Evolutionary conservation across 2,888 invertebrate genomes (phyloP), one percentile per base, ranked within the genome.

Genomic region (Amiota minor): DNA sequence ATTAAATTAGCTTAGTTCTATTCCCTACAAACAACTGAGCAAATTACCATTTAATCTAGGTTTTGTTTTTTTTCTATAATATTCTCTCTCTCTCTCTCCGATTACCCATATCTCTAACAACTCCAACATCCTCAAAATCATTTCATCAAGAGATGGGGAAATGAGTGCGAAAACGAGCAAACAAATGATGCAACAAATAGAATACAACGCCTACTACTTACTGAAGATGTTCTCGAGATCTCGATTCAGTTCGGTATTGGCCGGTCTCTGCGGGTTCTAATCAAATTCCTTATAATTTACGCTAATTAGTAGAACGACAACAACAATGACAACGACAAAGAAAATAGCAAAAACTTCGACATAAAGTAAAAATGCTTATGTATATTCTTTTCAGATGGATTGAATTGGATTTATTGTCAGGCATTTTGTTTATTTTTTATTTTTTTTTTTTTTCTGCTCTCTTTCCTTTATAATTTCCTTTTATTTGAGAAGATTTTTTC

Each of bases 271-370:
- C 20, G 12, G 18, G 12, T 12, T 59, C 20, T 59, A 59, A 59
- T 59, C 59, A 59, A 59, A 59, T 59, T 59, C 18, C 18, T 35
- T 20, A 59, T 18, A 59, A 59, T 20, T 59, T 59, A 59, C 59
- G 59, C 59, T 59, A 59, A 59, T 59, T 59, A 59, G 59, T 59
- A 11, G 18, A 10, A 59, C 1, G 59, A 59, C 59, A 23, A 53
- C n/a, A 53, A 53, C 53, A 53, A 53, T 1, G 1, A 53, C 53
- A 53, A 53, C 53, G 53, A 53, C 16, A n/a, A n/a, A 14, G 9
- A 53, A 16, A 53, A n/a, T 16, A 53, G 14, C 4, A 53, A 53
- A 53, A 53, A 53, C 53, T 16, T 35, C 8, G 53, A n/a, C 4
- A 53, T 16, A 53, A 53, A 16, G 53, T 14, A 53, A 53, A 53